Evolutionary conservation across 35 echinoderm and acorn worm species (phyloP).

Genomic region (Antedon bifida): DNA sequence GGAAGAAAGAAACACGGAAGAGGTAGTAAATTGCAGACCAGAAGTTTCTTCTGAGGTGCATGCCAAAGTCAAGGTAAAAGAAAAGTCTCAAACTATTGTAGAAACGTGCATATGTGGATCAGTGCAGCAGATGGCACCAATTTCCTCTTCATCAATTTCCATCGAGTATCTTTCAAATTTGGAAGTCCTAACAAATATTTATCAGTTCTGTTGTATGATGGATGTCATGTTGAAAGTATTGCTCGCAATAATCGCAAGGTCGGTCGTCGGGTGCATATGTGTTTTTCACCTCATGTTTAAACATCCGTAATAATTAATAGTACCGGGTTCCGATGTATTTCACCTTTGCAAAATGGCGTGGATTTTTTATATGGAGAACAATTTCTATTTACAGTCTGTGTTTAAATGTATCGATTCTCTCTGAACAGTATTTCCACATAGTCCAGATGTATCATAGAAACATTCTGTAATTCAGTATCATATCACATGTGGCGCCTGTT

Average conservation of each 20-base stretch:
- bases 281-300: neutral
- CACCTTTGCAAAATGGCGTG: too few relatives aligned
- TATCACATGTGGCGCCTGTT: too few relatives aligned
- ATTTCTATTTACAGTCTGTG: too few relatives aligned
- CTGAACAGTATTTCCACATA: too few relatives aligned
- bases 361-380: too few relatives aligned
- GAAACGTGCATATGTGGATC: neutral
- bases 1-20: neutral
- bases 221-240: neutral
- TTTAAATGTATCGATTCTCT: too few relatives aligned
- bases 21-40: too few relatives aligned
- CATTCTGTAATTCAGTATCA: too few relatives aligned
- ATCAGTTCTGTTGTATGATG: neutral
- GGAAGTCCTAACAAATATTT: neutral
- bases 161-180: neutral
- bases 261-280: neutral
- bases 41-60: too few relatives aligned
- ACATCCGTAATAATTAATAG: too few relatives aligned
- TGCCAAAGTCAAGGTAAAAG: neutral
- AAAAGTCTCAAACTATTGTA: neutral
- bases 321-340: too few relatives aligned
- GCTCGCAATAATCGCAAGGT: neutral
- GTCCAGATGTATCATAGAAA: too few relatives aligned
- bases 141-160: neutral
- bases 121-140: neutral